Conservation (phyloP, 2,113 vertebrate genomes). For the Cariama cristata region DNA sequence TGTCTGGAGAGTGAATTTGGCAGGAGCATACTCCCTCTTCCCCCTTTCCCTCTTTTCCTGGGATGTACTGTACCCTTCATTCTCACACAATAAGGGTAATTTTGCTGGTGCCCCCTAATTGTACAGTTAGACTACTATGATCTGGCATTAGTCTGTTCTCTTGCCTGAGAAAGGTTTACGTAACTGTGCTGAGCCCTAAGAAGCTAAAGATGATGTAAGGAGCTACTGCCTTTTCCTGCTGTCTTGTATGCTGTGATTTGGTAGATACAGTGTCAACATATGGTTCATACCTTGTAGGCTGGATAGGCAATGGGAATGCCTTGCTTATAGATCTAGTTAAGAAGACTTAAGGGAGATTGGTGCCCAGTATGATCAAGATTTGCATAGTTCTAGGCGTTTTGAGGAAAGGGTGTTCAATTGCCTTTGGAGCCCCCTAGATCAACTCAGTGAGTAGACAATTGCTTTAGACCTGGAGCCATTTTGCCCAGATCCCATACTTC, state of each 20-base stretch:
- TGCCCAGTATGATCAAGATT: not conserved
- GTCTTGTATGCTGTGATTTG: not conserved
- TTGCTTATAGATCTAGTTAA: not conserved
- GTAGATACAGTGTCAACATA: not conserved
- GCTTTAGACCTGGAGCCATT: not conserved
- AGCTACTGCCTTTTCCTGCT: not conserved
- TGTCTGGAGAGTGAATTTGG: not conserved
- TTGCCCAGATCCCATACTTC: not conserved
- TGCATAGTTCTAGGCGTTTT: not conserved
- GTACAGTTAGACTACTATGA: not conserved
- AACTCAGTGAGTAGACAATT: not conserved
- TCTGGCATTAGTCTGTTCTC: not conserved
- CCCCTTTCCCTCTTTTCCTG: not conserved
- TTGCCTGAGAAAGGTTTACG: not conserved
- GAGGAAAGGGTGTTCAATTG: not conserved
- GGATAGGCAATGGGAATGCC: not conserved
- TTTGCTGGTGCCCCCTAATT: not conserved
- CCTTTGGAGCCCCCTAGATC: not conserved
- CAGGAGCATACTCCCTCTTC: not conserved
- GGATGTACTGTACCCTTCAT: not conserved
- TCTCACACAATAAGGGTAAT: not conserved
- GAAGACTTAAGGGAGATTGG: not conserved
- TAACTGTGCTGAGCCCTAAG: not conserved
- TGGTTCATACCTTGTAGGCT: accelerated
- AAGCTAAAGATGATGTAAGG: not conserved